Conservation (phyloP, 2,888 invertebrate species). For the Entomobrya multifasciata region DNA sequence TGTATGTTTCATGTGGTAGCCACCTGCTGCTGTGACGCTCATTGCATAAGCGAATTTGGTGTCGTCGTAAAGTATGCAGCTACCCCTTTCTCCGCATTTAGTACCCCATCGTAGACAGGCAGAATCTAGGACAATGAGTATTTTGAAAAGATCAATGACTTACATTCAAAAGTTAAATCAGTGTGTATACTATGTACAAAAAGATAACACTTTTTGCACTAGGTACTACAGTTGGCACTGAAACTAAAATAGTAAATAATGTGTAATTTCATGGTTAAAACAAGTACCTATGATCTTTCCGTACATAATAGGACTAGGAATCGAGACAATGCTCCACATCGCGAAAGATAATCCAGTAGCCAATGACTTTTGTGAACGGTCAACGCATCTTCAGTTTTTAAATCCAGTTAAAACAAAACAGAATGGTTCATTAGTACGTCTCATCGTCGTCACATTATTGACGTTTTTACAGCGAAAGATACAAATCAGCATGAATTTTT, state of each 20-base stretch:
- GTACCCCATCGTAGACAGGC: conserved; percentile 75
- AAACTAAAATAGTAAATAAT: too few relatives aligned
- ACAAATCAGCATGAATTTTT: not conserved
- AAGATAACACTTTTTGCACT: not conserved
- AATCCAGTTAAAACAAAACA: not conserved
- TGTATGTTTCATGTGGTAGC: not conserved
- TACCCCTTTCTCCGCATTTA: conserved; percentile 75
- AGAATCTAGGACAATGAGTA: conserved; percentile 63
- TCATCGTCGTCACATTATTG: not conserved
- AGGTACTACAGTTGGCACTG: not conserved
- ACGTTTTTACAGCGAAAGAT: not conserved
- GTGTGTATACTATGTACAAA: too few relatives aligned
- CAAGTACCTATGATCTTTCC: conserved; percentile 85
- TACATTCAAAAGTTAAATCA: not conserved
- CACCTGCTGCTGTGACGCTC: conserved; percentile 76
- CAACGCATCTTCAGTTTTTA: conserved; percentile 83
- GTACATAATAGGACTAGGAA: conserved; percentile 88
- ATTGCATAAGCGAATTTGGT: conserved; percentile 74
- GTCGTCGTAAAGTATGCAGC: conserved; percentile 70
- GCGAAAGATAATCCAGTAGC: conserved; percentile 85
- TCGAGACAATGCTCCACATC: conserved; percentile 85
- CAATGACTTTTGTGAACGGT: conserved; percentile 85
- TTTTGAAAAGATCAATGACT: too few relatives aligned
- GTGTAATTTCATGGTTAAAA: not conserved
- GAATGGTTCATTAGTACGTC: not conserved